Conservation (phyloP, 2,888 invertebrate species). For the Alentia gelatinosa region DNA sequence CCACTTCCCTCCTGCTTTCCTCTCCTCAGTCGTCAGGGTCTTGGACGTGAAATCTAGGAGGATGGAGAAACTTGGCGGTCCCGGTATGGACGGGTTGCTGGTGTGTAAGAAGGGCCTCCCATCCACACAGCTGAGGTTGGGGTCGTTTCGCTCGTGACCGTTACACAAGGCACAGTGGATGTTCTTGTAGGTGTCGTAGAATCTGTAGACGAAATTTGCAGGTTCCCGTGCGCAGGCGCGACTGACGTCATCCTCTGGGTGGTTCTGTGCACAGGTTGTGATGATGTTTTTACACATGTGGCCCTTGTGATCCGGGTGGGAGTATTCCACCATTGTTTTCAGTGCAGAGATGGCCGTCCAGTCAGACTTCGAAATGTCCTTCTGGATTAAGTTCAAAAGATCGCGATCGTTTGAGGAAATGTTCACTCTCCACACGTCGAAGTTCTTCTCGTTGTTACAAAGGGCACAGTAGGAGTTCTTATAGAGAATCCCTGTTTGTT, state of each 20-base stretch:
- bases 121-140: neutral
- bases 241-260: neutral
- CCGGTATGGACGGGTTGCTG: neutral
- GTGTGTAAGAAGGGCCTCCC: conserved; percentile 13
- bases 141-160: neutral
- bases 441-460: conserved; percentile 44
- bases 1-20: neutral
- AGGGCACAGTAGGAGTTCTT: conserved; percentile 35
- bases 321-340: neutral
- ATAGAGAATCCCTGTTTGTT: neutral
- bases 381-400: neutral
- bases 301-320: neutral
- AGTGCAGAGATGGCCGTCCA: neutral
- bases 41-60: conserved; percentile 6
- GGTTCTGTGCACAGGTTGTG: neutral
- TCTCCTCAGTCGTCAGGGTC: neutral
- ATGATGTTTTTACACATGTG: conserved; percentile 5
- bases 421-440: neutral
- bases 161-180: conserved; percentile 38
- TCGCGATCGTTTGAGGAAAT: neutral
- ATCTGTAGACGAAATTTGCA: conserved; percentile 11
- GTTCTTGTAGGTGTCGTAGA: conserved; percentile 28
- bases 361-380: neutral
- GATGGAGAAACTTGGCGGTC: conserved; percentile 9
- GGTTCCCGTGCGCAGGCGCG: neutral